Base-by-base conservation (phyloP, 2,113 vertebrate genomes). In the Perccottus glenii region DNA sequence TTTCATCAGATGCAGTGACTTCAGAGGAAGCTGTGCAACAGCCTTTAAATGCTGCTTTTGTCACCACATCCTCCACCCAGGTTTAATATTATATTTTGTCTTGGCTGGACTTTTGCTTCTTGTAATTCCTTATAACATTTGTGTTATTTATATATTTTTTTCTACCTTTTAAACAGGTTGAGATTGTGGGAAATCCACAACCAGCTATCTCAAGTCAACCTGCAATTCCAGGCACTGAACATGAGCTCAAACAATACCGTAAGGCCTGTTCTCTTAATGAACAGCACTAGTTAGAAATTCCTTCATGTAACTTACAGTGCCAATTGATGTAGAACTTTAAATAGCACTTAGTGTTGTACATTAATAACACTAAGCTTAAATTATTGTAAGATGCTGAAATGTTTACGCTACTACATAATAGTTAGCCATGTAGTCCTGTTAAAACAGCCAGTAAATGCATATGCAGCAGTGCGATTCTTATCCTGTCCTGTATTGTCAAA, bases 161-260 rank as follows among this genome's bases (percentile, higher is more conserved):
- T 51, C 6, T 52, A 36, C 62, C 5, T 67, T 32, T 44, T 52
- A 9, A 27, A 36, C 75, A 92, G 85, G 82, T 88, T 38, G 92
- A 92, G 65, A 91, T 91, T 32, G 85, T 91, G 3, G 92, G 92
- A 48, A 94, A 92, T 73, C 91, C 92, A 45, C 91, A 93, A 63
- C 89, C 91, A 42, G 91, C 89, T 16, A 33, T 77, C 56, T 70
- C 76, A 4, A 87, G 73, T 52, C 90, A 92, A 60, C 91, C 90
- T 12, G 88, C 92, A 4, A 91, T 88, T 11, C 92, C 92, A 1
- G 92, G 92, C 64, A 93, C 91, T 9, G 74, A 85, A 14, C 82
- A 88, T 1, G 91, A 93, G 75, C 87, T 86, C 5, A 86, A 88
- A 68, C 87, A 93, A 62, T 94, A 94, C 35, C 92, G 93, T 94